A percentile compares a stretch with the other conserved stretches of the same genome.
These are phyloP conservation scores for Mylabris phalerata DNA, from an alignment of 1,140 invertebrate species.

Conservation along the genomic window DNA sequence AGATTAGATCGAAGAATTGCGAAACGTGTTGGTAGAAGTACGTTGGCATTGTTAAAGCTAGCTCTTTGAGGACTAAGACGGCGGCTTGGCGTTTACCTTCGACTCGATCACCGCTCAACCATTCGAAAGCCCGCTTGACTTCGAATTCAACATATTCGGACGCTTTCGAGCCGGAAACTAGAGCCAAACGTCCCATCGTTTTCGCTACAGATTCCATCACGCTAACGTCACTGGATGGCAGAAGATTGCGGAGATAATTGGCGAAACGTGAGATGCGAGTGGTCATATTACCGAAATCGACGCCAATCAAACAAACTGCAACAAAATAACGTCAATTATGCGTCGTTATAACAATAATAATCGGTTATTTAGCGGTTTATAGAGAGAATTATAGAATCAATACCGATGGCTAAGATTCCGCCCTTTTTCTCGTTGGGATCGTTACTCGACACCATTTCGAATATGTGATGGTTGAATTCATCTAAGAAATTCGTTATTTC, in stretches of 20 bases:
- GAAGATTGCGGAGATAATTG: constrained; percentile 83
- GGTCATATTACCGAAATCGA: constrained; percentile 87
- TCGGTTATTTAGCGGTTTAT: background rate
- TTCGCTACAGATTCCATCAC: constrained; percentile 96
- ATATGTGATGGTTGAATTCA: constrained; percentile 92
- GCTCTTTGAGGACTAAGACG: constrained; percentile 84
- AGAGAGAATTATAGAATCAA: constrained; percentile 31
- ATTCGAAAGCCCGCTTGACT: constrained; percentile 90
- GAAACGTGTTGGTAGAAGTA: constrained; percentile 98
- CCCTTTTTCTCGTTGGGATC: constrained; percentile 94
- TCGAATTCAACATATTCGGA: constrained; percentile 96
- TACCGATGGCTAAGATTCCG: constrained; percentile 88
- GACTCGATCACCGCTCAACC: constrained; percentile 80
- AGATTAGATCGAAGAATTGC: constrained; percentile 93
- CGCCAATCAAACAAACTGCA: constrained; percentile 82
- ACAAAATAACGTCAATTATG: constrained; percentile 19
- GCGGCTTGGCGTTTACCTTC: constrained; percentile 87
- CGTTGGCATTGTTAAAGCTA: constrained; percentile 92
- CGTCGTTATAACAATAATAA: background rate
- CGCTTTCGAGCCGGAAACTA: constrained; percentile 87
- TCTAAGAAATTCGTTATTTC: constrained; percentile 87
- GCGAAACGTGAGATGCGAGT: constrained; percentile 86
- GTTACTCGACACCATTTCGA: constrained; percentile 88
- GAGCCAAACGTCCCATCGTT: constrained; percentile 84
- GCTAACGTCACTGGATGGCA: constrained; percentile 83